Evolutionary conservation across 1,140 invertebrate genomes (phyloP).

Genomic region (Aphis craccivora): DNA sequence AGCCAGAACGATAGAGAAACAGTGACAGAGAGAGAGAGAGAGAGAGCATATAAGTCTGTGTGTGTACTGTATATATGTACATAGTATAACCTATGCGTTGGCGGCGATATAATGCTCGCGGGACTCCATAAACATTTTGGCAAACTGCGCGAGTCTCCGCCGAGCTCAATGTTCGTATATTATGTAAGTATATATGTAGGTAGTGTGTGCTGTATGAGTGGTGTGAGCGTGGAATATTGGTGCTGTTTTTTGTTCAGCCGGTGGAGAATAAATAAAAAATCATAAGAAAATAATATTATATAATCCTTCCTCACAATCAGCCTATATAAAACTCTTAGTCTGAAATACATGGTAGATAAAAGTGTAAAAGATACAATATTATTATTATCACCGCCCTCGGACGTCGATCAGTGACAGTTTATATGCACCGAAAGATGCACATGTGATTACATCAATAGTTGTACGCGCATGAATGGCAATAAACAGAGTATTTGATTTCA

Average conservation of each 20-base stretch:
- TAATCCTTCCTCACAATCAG: no score
- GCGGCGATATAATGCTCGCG: slow-evolving; percentile 20
- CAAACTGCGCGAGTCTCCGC: neutral
- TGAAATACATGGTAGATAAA: no score
- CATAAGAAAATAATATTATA: no score
- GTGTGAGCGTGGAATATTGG: neutral
- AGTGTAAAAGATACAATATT: no score
- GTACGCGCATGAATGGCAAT: neutral
- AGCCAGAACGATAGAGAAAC: no score
- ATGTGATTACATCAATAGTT: neutral
- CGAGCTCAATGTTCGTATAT: neutral
- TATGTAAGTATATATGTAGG: neutral
- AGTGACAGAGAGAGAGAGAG: neutral
- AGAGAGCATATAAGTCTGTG: no score
- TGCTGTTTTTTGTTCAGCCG: neutral
- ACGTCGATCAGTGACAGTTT: no score
- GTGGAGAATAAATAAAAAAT: neutral
- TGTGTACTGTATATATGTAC: neutral
- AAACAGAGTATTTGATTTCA: neutral
- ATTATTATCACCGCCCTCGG: no score
- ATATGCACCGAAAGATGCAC: no score
- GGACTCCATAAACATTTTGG: slow-evolving; percentile 45
- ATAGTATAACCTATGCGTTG: neutral
- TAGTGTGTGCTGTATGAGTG: neutral
- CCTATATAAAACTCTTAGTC: no score